Evolutionary conservation across 2,113 vertebrate species (phyloP).

Genomic region (Coracopsis vasa): DNA sequence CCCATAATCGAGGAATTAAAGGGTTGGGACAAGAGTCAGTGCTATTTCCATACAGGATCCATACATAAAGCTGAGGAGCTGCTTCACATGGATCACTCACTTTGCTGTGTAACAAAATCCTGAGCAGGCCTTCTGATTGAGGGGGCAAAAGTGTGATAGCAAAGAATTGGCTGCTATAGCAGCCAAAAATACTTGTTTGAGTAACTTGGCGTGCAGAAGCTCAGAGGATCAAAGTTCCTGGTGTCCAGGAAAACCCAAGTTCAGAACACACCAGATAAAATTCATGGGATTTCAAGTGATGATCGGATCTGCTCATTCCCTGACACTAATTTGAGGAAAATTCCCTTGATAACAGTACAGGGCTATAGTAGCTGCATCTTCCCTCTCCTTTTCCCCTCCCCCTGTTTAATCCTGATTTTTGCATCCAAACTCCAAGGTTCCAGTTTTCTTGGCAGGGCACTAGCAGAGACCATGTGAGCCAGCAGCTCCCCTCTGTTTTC

Average conservation of each 20-base stretch:
- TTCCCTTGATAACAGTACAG: background rate
- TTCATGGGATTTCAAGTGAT: background rate
- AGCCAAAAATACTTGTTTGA: background rate
- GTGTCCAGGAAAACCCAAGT: background rate
- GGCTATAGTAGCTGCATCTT: background rate
- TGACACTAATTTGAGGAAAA: background rate
- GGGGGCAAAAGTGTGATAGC: background rate
- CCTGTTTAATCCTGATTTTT: background rate
- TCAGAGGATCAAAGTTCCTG: background rate
- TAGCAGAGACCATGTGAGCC: background rate
- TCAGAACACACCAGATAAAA: background rate
- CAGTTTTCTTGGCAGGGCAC: background rate
- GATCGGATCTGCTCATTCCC: background rate
- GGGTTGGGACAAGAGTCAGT: background rate
- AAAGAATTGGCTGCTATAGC: background rate
- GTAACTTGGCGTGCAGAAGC: background rate
- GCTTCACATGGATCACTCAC: fast-evolving
- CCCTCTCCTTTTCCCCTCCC: background rate
- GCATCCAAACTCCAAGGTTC: background rate
- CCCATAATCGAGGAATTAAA: background rate
- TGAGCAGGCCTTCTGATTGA: background rate
- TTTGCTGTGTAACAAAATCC: background rate
- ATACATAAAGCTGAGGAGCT: background rate
- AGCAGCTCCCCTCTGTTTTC: background rate
- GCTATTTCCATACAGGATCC: background rate